Evolutionary conservation across 2,797 vertebrate genomes (phyloP), one percentile per base, ranked within the genome.

Genomic region (Eremophila alpestris): DNA sequence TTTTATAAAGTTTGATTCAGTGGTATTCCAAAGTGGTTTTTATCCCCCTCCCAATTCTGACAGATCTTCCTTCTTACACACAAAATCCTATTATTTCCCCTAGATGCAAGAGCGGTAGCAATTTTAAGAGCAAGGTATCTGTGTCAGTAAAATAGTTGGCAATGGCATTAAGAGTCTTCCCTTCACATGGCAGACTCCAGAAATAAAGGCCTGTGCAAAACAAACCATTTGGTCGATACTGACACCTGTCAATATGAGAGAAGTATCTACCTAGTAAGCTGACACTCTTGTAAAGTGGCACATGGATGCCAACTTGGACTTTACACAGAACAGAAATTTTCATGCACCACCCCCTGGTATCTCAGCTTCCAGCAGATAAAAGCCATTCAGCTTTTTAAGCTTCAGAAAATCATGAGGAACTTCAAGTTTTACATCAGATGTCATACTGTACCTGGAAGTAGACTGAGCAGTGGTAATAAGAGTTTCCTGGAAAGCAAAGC

Each of bases 401-500:
- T 77, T 83, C 38, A 71, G 78, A 85, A 91, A 80, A 24, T 40
- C 10, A 56, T 9, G 5, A 87, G 17, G 27, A 85, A 62, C 21
- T 76, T 69, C 0, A 23, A 70, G 34, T 90, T 32, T 73, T 55
- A 49, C 55, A 70, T 69, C 26, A 70, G 46, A 64, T 84, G 11
- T 7, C 58, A 84, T 87, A 93, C 95, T 88, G 26, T 98, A 98
- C 98, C 98, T 98, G 91, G 97, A 93, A 60, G 89, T 85, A 62
- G 98, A 98, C 26, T 98, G 97, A 29, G 92, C 2, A n/a, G 98
- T 98, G n/a, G 98, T 99, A 90, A 98, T 96, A 14, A 97, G 95
- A 15, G 97, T 95, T 58, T 99, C 98, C 99, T 99, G 97, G 54
- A 97, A 98, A 77, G 89, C 45, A 96, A 96, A 94, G 43, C 34